phyloP scores from a whole-genome alignment of 2,113 vertebrate species.

The Pithys albifrons region DNA sequence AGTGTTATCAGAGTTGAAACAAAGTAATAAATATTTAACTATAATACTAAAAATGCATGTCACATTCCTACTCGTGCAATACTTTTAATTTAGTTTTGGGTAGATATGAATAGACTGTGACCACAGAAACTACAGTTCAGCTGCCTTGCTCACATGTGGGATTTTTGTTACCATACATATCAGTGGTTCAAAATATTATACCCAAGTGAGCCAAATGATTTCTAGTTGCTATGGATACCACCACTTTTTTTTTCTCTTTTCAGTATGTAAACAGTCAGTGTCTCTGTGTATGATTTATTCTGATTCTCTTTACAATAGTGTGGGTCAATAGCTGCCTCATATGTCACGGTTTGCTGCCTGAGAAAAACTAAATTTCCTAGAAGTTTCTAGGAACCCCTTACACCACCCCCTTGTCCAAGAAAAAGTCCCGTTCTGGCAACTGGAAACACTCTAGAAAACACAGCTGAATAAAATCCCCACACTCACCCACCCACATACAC shows the following conservation, averaged over 20 bases:
- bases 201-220: background rate
- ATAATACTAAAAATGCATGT: background rate
- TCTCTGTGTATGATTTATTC: background rate
- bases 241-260: background rate
- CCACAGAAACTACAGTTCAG: constrained; percentile 32
- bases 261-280: background rate
- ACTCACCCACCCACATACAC: background rate
- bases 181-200: background rate
- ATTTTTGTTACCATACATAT: constrained; percentile 12
- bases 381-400: background rate
- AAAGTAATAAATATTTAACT: background rate
- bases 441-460: background rate
- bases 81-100: background rate
- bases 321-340: background rate
- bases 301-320: background rate
- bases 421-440: background rate
- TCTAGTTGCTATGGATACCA: constrained; percentile 11
- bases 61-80: background rate
- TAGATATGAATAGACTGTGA: background rate
- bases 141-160: background rate
- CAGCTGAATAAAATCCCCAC: constrained; percentile 1
- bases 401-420: background rate
- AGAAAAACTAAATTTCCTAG: background rate
- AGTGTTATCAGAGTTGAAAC: background rate
- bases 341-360: background rate